Evolutionary conservation across 2,113 vertebrate species (phyloP).

Genomic region (Diadophis punctatus): DNA sequence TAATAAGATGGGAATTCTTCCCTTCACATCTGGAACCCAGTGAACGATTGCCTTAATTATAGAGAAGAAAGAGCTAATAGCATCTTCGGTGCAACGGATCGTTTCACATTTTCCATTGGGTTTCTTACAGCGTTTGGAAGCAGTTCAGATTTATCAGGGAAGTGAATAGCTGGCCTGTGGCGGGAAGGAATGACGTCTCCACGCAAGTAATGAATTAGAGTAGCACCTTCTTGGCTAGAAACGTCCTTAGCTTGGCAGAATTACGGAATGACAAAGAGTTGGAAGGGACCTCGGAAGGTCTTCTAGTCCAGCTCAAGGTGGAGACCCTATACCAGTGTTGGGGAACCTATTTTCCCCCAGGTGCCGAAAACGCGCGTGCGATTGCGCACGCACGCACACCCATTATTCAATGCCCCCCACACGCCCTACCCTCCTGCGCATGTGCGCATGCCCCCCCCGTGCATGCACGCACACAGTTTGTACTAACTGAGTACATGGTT

Average conservation of each 20-base stretch:
- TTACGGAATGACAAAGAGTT: not conserved
- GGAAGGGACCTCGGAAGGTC: not conserved
- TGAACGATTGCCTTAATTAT: slow-evolving; percentile 8
- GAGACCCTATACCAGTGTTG: too few species aligned
- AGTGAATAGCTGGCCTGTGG: not conserved
- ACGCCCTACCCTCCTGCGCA: too few species aligned
- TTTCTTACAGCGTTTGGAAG: not conserved
- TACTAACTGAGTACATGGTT: too few species aligned
- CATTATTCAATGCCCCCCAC: too few species aligned
- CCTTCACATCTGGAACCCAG: slow-evolving; percentile 26
- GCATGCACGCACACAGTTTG: too few species aligned
- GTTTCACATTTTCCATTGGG: not conserved
- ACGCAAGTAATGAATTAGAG: not conserved
- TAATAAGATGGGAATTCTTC: slow-evolving; percentile 15
- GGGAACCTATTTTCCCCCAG: too few species aligned
- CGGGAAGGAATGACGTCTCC: not conserved
- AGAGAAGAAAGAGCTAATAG: slow-evolving; percentile 11
- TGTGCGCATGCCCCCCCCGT: too few species aligned
- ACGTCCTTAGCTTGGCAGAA: not conserved
- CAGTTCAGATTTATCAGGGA: not conserved
- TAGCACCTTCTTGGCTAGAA: not conserved
- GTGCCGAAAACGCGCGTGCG: too few species aligned
- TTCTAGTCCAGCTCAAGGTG: not conserved
- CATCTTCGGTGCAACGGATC: not conserved
- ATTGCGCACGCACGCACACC: too few species aligned